Evolutionary conservation across 2,113 vertebrate genomes (phyloP).

Genomic region (Oncorhynchus gorbuscha): DNA sequence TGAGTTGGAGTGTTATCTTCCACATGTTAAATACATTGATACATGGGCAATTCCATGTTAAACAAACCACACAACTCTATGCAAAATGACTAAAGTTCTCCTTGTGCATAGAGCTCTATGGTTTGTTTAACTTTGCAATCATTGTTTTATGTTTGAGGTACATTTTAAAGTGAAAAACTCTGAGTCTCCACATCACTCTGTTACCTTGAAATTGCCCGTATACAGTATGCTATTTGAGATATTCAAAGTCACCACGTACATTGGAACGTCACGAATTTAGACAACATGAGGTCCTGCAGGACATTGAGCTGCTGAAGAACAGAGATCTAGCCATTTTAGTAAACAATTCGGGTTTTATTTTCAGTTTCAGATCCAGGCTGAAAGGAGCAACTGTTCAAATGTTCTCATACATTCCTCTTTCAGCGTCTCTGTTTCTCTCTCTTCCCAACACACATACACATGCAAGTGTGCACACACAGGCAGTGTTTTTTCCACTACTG

Average conservation of each 20-base stretch:
- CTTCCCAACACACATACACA: neutral
- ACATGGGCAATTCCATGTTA: neutral
- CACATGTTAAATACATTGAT: neutral
- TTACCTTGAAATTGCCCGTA: too few species aligned
- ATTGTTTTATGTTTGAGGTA: too few species aligned
- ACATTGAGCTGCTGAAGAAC: neutral
- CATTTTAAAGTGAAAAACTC: too few species aligned
- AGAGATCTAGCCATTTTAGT: neutral
- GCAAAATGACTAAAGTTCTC: too few species aligned
- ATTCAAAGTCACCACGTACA: neutral
- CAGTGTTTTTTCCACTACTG: conserved; percentile 69
- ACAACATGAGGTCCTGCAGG: neutral
- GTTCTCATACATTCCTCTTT: neutral
- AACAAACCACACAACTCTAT: too few species aligned
- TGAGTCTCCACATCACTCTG: too few species aligned
- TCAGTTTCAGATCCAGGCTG: neutral
- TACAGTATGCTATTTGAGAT: neutral
- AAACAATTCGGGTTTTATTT: neutral
- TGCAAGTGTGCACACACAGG: conserved; percentile 21
- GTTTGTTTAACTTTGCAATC: too few species aligned
- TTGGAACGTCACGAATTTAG: neutral
- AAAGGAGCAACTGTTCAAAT: neutral
- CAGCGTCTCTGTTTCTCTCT: conserved; percentile 3
- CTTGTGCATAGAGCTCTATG: too few species aligned
- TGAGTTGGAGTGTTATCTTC: neutral